Evolutionary conservation across 2,888 invertebrate species (phyloP), one percentile per base, ranked within the genome.

Genomic region (Julus scandinavius): DNA sequence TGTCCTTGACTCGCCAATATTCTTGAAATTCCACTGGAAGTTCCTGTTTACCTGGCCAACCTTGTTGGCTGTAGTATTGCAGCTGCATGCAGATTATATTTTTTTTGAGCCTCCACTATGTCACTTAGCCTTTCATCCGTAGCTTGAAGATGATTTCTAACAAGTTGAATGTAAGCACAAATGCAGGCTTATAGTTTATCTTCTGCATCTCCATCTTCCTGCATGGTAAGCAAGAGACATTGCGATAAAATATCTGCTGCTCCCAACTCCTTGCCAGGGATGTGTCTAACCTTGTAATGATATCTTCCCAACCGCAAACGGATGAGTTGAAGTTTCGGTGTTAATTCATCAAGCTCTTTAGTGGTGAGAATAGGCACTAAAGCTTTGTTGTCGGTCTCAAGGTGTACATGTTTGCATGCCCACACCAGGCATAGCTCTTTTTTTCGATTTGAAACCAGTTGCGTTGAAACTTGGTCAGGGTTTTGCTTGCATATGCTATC

Each of bases 301-400:
- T 90, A 92, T 17, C 91, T 49, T 90, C 91, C 90, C 4, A 92
- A 88, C 40, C 91, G 88, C 89, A 92, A 90, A 83, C 91, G 89
- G 40, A 92, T 91, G 54, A 92, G 86, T 89, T 92, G 92, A 17
- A 92, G 88, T 86, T 92, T 89, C 5, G 92, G 91, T 1, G 92
- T 91, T 6, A 92, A 89, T 13, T 91, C 91, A 86, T 91, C 91
- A 20, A 92, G 89, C 29, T 91, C 89, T 89, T 92, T 92, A 1
- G 90, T 90, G 87, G 91, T 90, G 15, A 92, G 86, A 3, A 92
- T 88, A 29, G 91, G 89, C 1, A 92, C 87, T 6, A 92, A 89
- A 0, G 92, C 92, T 89, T 91, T 92, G 90, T 92, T 92, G 89
- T 92, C 92, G 0, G 92, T 92, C 89, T 91, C 90, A 2, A 92